These are phyloP conservation scores for Andrena praecox DNA, from an alignment of 2,888 invertebrate species.

Conservation along the genomic window DNA sequence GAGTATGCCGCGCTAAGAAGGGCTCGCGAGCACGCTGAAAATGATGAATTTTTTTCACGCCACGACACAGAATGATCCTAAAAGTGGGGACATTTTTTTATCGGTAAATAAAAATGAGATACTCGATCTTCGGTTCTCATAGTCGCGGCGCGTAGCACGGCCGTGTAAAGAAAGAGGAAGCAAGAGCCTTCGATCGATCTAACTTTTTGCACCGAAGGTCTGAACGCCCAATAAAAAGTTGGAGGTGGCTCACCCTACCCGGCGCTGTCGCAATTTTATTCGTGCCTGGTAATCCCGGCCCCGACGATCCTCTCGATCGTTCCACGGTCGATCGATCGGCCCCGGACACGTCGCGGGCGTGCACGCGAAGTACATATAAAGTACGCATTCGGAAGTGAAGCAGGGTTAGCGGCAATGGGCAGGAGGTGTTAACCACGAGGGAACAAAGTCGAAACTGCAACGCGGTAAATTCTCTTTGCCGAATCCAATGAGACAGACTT, in stretches of 20 bases:
- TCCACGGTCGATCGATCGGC: constrained; percentile 4
- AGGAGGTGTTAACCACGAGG: constrained; percentile 20
- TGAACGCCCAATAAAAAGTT: background rate
- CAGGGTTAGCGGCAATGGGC: background rate
- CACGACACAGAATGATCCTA: no score
- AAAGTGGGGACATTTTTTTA: no score
- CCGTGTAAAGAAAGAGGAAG: background rate
- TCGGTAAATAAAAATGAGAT: constrained; percentile 15
- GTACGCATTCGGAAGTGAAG: no score
- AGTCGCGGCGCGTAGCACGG: background rate
- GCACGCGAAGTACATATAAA: background rate
- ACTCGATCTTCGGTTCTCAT: no score
- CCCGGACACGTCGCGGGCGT: constrained; percentile 4
- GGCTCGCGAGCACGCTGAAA: background rate
- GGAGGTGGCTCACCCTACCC: background rate
- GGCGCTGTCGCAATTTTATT: background rate
- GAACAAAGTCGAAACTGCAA: constrained; percentile 58
- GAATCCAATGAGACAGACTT: constrained; percentile 54
- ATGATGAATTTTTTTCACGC: no score
- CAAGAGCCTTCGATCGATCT: background rate
- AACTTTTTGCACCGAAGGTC: background rate
- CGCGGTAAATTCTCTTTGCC: constrained; percentile 49
- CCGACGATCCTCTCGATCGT: constrained; percentile 6
- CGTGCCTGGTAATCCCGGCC: background rate
- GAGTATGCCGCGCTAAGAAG: constrained; percentile 40